Evolutionary conservation across 2,113 vertebrate species (phyloP), one percentile per base, ranked within the genome.

Genomic region (Podarcis muralis): DNA sequence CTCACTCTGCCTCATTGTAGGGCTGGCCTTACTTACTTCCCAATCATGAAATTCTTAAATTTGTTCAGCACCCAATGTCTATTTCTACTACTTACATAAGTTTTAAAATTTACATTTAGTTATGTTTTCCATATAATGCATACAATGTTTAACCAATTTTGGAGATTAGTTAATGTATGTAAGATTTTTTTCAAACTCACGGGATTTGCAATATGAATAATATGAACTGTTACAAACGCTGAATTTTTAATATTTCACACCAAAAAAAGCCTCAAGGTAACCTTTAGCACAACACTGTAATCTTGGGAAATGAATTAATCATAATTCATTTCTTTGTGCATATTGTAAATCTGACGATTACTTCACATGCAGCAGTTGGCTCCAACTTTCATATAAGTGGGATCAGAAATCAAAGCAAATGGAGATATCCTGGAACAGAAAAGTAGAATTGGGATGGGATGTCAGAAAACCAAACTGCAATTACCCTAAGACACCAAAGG

Each of bases 221-320:
- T 95, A 84, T 81, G 74, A 91, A 76, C 89, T 93, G 92, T 93
- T 95, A 92, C 93, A 96, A 94, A 94, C 93, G 92, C 93, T 95
- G 95, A 96, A 96, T 96, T 94, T 96, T 96, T 97, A 95, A 96
- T 96, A 96, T 95, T 95, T 95, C 91, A 93, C 92, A 95, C 94
- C 93, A 94, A 95, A 96, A 94, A 95, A 93, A 87, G 95, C 95
- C 95, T 94, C 84, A 90, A 95, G 95, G 93, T 94, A 96, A 90
- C 90, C 93, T 93, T 96, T 92, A 92, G 92, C 94, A 95, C 90
- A 90, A 95, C 90, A 90, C 90, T 93, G 66, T 95, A 94, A 96
- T 95, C 94, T 94, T 90, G 95, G 93, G 93, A 92, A 95, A 95
- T 96, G 95, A 97, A 96, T 96, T 96, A 96, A 96, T 95, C 95